Evolutionary conservation across 2,888 invertebrate genomes (phyloP), one percentile per base, ranked within the genome.

Genomic region (Eumerus sabulonum): DNA sequence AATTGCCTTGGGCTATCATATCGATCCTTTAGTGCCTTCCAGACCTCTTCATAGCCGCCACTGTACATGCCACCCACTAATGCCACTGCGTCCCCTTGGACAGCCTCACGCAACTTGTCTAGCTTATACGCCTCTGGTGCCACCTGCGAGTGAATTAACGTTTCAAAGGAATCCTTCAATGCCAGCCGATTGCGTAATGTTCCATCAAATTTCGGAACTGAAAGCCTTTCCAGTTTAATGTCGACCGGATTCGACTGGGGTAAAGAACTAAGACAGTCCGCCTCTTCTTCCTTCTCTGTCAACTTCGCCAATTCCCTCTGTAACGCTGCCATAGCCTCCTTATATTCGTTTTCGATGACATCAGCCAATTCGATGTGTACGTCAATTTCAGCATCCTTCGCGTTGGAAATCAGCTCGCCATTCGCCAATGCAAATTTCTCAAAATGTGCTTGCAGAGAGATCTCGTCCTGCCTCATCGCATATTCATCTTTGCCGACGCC

Each of bases 31-130:
- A n/a, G n/a, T n/a, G n/a, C n/a, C n/a, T n/a, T n/a, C n/a, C n/a
- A n/a, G n/a, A n/a, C n/a, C 54, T 14, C n/a, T n/a, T n/a, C n/a
- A n/a, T n/a, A n/a, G n/a, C n/a, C n/a, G n/a, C n/a, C n/a, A n/a
- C n/a, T n/a, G n/a, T n/a, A n/a, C n/a, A n/a, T n/a, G n/a, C n/a
- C n/a, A n/a, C n/a, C n/a, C n/a, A n/a, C n/a, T n/a, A 70, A 44
- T 14, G 66, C 45, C 42, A 53, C 53, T 14, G 73, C 50, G 16
- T 62, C 56, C 18, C 62, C 71, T 19, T 71, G 18, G 36, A 72
- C 64, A 2, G 76, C 66, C 14, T 48, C 59, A 12, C 71, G 76
- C 9, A 71, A 35, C 57, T 70, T 67, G 35, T 53, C 50, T 53
- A 9, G 50, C n/a, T n/a, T n/a, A n/a, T n/a, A n/a, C n/a, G n/a